Base-by-base conservation (phyloP, 2,113 vertebrate species). In the Silurus meridionalis region DNA sequence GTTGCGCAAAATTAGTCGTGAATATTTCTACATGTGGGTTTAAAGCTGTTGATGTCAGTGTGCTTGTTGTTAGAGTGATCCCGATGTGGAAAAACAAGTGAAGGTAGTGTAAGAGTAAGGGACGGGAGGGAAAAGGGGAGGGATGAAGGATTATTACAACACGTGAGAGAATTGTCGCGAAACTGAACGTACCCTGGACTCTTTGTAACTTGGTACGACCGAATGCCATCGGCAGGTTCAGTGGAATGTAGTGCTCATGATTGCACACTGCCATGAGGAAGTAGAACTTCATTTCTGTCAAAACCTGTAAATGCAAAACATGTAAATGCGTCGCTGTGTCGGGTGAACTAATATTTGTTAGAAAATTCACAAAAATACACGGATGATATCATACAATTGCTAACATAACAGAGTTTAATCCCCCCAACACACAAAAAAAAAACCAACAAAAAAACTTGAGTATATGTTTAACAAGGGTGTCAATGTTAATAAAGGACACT, bases 161-260 rank as follows among this genome's bases (percentile, higher is more conserved):
- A 77, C 8, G 11, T 72, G 46, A 9, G 28, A 17, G 10, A 25
- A 48, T 25, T 58, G 61, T 25, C 9, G 2, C 0, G 3, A 0
- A 9, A 6, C 2, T 4, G 0, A 2, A 4, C 90, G 90, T 95
- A 99, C 98, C 97, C 95, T 99, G 98, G 17, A 96, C 95, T 87
- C 97, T 92, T 90, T 98, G 97, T 74, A 98, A 93, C 91, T 97
- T 99, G 66, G 97, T 96, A 91, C 96, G 97, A 83, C 96, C 96
- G 67, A 99, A 99, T 0, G 95, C 95, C 97, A 99, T 99, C 75
- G 98, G 98, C 91, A 99, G 93, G 89, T 99, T 99, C 17, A 99
- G 93, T 63, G 98, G 97, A 90, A 99, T 97, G 93, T 97, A 99
- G 94, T 99, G 98, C 88, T 99, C 98, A 0, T 99, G 98, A 90